These are phyloP conservation scores for Amphipyra berbera DNA, from an alignment of 2,888 invertebrate species.

Conservation along the genomic window DNA sequence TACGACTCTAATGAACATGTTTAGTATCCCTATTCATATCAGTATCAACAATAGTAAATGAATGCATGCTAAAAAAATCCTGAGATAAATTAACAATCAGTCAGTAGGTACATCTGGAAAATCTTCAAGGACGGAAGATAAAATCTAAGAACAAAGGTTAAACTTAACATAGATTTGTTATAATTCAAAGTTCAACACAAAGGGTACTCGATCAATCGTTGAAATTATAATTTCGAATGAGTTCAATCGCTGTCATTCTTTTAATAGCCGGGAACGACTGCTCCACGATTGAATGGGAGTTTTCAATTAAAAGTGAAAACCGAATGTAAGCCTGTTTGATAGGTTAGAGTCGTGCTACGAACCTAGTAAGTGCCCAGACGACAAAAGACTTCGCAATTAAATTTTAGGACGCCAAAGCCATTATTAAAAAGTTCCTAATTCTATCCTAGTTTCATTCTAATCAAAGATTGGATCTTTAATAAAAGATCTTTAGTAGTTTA, in stretches of 20 bases:
- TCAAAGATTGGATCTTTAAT: conserved; percentile 31
- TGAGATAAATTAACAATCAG: not conserved
- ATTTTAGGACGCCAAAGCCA: conserved; percentile 58
- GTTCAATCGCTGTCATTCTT: conserved; percentile 62
- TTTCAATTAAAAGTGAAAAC: conserved; percentile 69
- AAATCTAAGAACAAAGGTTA: conserved; percentile 28
- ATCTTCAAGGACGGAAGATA: conserved; percentile 15
- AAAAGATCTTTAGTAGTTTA: conserved; percentile 10
- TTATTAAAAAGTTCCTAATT: conserved; percentile 46
- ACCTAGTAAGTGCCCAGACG: conserved; percentile 53
- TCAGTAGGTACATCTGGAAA: not conserved
- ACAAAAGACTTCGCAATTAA: conserved; percentile 71
- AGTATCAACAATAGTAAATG: not conserved
- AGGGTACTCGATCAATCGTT: conserved; percentile 45
- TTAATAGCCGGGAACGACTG: conserved; percentile 53
- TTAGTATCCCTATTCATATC: no score
- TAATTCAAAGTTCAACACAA: conserved; percentile 50
- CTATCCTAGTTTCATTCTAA: conserved; percentile 38
- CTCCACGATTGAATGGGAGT: conserved; percentile 60
- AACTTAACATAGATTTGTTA: conserved; percentile 42
- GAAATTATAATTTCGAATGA: conserved; percentile 61
- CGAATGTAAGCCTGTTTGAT: conserved; percentile 62
- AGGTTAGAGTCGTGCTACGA: conserved; percentile 54
- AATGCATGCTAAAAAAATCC: not conserved
- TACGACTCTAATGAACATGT: no score